Percentiles rank a stretch among this genome's conserved stretches.
These are phyloP conservation scores for Toxotes jaculatrix DNA, from an alignment of 2,113 vertebrate species.

Conservation along the genomic window DNA sequence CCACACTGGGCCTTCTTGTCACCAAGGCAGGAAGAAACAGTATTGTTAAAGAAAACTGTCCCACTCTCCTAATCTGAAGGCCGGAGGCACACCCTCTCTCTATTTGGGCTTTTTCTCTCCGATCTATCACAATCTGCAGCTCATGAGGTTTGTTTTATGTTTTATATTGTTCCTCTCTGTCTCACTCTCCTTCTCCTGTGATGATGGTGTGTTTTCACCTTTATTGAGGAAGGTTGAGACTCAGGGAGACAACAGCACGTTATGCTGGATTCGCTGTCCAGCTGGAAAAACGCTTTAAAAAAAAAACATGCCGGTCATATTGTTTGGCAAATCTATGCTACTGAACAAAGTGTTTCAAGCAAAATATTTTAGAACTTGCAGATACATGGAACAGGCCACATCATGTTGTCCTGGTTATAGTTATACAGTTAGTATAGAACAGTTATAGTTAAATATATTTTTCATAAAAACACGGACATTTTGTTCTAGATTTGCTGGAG, in stretches of 20 bases:
- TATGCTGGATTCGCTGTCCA: not conserved
- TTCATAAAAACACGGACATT: not conserved
- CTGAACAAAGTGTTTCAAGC: too few species aligned
- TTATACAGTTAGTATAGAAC: too few species aligned
- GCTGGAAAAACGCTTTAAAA: not conserved
- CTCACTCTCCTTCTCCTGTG: slow-evolving; percentile 1
- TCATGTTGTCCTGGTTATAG: too few species aligned
- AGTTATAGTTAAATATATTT: too few species aligned
- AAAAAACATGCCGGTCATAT: not conserved
- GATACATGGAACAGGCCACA: too few species aligned
- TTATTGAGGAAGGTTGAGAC: slow-evolving; percentile 9
- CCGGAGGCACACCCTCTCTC: not conserved
- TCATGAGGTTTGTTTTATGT: slow-evolving; percentile 16
- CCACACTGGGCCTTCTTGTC: not conserved
- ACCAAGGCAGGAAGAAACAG: slow-evolving; percentile 14
- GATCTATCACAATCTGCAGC: not conserved
- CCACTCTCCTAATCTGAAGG: slow-evolving; percentile 28
- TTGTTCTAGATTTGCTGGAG: not conserved
- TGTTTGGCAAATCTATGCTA: not conserved
- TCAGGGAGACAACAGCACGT: slow-evolving; percentile 7
- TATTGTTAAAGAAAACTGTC: slow-evolving; percentile 27
- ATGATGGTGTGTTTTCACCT: slow-evolving; percentile 9
- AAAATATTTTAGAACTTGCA: too few species aligned
- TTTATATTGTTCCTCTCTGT: not conserved
- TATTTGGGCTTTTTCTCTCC: not conserved